phyloP scores from a whole-genome alignment of 1,140 invertebrate genomes.

The Carcinoscorpius rotundicauda region DNA sequence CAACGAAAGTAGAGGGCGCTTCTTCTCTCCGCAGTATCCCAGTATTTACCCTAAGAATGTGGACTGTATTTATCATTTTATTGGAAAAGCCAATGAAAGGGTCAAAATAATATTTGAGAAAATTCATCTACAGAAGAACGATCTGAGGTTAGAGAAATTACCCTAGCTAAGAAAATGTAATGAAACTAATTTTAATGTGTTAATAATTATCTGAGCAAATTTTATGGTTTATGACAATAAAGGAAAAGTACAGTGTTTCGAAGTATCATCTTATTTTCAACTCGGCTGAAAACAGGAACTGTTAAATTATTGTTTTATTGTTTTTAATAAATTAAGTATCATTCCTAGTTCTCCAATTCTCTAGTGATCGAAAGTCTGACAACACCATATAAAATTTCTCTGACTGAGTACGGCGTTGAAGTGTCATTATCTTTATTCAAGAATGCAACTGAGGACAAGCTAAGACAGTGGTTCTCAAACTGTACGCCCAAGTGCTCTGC shows the following conservation, averaged over 20 bases:
- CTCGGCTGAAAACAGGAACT: no score
- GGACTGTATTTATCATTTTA: constrained; percentile 61
- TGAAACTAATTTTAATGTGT: background rate
- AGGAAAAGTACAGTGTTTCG: background rate
- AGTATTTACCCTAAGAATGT: constrained; percentile 63
- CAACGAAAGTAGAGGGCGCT: constrained; percentile 44
- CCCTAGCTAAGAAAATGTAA: background rate
- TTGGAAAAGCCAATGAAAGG: constrained; percentile 30
- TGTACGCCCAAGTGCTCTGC: no score
- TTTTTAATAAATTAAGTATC: no score
- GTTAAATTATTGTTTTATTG: no score
- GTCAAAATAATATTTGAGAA: constrained; percentile 32
- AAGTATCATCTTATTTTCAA: no score
- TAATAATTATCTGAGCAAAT: background rate
- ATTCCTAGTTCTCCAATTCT: no score
- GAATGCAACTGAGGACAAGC: no score
- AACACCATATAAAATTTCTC: no score
- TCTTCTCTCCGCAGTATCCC: constrained; percentile 69
- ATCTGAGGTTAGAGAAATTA: constrained; percentile 7
- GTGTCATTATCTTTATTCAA: no score
- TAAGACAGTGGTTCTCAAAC: no score
- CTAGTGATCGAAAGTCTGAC: no score
- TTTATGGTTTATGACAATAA: background rate
- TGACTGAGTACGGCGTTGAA: no score
- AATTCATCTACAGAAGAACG: constrained; percentile 22